Base-by-base conservation (phyloP, 2,113 vertebrate species). In the Turnix velox region DNA sequence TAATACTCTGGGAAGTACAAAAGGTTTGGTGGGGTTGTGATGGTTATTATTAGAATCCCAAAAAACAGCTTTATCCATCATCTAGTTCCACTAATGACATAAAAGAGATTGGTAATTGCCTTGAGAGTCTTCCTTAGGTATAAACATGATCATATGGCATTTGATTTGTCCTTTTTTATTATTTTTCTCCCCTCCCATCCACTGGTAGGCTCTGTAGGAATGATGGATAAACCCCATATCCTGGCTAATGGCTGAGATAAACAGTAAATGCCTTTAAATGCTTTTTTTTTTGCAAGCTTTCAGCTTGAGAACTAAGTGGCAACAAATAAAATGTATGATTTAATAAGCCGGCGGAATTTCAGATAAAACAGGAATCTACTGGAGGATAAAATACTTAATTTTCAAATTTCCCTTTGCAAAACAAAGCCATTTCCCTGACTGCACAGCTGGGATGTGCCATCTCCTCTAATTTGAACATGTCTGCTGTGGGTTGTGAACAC, bases 181-280 rank as follows among this genome's bases (percentile, higher is more conserved):
- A 2, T 14, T 42, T 22, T 48, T 23, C 3, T 4, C 14, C 23
- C 10, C 55, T 43, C 58, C 49, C 67, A 43, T 39, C 23, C 35
- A 31, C 6, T 49, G 79, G 67, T 49, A 76, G 87, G 58, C 67
- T 85, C 23, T 31, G 43, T 14, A 22, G 18, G 54, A 71, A 68
- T 22, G 57, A 63, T 30, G 52, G 15, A 48, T 45, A 69, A 88
- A 93, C 92, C 75, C 45, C 31, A 31, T 6, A 46, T 28, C 45
- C 45, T 25, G n/a, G 63, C 75, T 93, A 57, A 90, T 85, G 91
- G 88, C 91, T 77, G 67, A 83, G 72, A 45, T 23, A 52, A 37
- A 73, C 4, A 85, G 31, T 59, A 92, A 94, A 73, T 73, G 85
- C 67, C 42, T 93, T 54, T 66, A 80, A 96, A 88, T 83, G 92